These are phyloP conservation scores for Schizotus pectinicornis DNA, from an alignment of 2,888 invertebrate species.

Conservation along the genomic window DNA sequence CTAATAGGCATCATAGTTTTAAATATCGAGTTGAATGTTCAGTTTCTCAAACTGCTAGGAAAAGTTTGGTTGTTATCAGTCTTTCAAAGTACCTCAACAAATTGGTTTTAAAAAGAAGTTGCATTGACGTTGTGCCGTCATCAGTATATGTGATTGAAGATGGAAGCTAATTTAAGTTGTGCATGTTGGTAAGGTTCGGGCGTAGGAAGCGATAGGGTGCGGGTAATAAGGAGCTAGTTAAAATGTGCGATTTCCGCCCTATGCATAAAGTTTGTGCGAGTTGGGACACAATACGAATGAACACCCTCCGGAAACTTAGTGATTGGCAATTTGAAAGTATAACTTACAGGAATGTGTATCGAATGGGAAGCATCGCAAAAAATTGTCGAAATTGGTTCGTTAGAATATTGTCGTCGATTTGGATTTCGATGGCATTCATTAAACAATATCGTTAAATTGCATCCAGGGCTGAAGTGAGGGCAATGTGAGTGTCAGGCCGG, in stretches of 20 bases:
- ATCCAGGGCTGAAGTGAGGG: neutral
- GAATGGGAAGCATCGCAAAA: neutral
- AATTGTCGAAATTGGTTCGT: neutral
- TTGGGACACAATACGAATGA: conserved; percentile 4
- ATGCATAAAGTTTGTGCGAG: conserved; percentile 5
- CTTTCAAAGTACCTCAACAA: no score
- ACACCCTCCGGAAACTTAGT: conserved; percentile 2
- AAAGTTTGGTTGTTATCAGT: no score
- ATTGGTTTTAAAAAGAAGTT: no score
- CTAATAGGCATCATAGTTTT: no score
- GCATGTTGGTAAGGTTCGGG: neutral
- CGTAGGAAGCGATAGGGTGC: conserved; percentile 4
- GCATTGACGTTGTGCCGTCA: no score
- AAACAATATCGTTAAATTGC: neutral
- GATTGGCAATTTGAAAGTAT: conserved; percentile 3
- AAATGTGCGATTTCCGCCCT: conserved; percentile 4
- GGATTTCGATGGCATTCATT: neutral
- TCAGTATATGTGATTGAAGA: no score
- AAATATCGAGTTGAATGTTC: no score
- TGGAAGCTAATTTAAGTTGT: no score
- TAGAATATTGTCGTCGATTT: neutral
- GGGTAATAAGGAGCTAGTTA: conserved; percentile 10
- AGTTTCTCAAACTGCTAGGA: no score
- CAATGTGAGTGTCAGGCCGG: neutral
- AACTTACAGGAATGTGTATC: neutral